Evolutionary conservation across 2,888 invertebrate genomes (phyloP).

Genomic region (Lutraria lutraria): DNA sequence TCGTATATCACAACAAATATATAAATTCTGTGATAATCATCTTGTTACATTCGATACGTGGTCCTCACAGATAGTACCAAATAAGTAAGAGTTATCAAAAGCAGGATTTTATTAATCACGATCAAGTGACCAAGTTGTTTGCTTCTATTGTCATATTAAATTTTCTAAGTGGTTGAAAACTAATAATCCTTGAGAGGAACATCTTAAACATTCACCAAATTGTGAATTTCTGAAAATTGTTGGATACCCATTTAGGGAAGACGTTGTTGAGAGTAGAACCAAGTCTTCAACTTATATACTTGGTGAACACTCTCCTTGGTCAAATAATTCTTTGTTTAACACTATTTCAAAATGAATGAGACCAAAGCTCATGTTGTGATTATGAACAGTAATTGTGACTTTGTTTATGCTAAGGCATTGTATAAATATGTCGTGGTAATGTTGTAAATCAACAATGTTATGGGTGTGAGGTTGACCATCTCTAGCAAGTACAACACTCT

Average conservation of each 20-base stretch:
- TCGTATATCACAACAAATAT: neutral
- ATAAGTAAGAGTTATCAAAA: constrained; percentile 28
- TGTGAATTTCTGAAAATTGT: neutral
- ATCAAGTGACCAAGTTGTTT: constrained; percentile 19
- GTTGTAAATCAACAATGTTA: constrained; percentile 51
- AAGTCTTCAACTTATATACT: no score
- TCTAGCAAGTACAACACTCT: constrained; percentile 52
- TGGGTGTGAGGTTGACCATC: constrained; percentile 59
- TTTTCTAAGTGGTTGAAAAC: constrained; percentile 18
- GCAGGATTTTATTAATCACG: constrained; percentile 29
- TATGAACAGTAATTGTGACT: constrained; percentile 32
- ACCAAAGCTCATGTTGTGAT: constrained; percentile 25
- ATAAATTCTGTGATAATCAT: neutral
- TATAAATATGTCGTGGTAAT: constrained; percentile 24
- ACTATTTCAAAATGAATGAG: constrained; percentile 30
- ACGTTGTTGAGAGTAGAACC: no score
- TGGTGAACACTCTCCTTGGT: no score
- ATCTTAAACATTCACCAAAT: constrained; percentile 15
- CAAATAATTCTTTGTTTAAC: neutral
- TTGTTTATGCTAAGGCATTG: constrained; percentile 35
- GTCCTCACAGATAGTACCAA: constrained; percentile 21
- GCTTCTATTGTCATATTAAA: constrained; percentile 17
- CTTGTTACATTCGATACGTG: constrained; percentile 24
- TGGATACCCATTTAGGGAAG: no score
- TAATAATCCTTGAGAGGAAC: constrained; percentile 29